A percentile compares a stretch with the other conserved stretches of the same genome.
These are phyloP conservation scores for Elanoides forficatus DNA, from an alignment of 2,113 vertebrate species.

Conservation along the genomic window DNA sequence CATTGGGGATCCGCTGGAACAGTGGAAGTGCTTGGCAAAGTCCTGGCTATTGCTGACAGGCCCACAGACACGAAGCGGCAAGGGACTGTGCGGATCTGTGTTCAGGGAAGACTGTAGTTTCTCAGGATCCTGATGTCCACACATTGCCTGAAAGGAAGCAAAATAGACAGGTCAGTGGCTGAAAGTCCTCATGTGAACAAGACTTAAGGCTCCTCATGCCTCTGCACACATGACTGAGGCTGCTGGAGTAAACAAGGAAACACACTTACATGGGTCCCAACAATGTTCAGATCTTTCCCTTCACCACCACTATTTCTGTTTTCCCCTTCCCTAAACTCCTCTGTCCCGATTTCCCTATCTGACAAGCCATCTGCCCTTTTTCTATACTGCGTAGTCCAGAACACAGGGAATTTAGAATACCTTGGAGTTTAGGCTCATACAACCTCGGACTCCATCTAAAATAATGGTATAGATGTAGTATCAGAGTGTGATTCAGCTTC, in stretches of 20 bases:
- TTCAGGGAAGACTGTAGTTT: neutral
- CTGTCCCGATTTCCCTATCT: neutral
- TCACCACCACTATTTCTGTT: neutral
- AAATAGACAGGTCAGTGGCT: neutral
- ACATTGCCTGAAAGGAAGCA: conserved; percentile 65
- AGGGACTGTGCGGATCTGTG: conserved; percentile 61
- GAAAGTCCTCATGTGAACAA: neutral
- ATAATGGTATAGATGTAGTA: neutral
- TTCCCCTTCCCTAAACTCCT: neutral
- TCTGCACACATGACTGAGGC: neutral
- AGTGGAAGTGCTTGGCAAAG: conserved; percentile 69
- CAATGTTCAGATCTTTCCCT: neutral
- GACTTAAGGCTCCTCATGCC: neutral
- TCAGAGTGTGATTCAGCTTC: neutral
- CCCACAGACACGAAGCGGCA: conserved; percentile 68
- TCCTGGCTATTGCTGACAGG: conserved; percentile 67
- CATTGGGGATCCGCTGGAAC: conserved; percentile 57
- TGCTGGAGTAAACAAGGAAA: neutral
- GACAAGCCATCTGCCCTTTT: neutral
- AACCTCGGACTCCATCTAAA: neutral
- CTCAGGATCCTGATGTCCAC: conserved; percentile 20
- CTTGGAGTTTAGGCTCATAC: neutral
- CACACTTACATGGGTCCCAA: neutral
- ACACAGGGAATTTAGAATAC: neutral
- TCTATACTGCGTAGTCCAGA: neutral